A percentile compares a stretch with the other conserved stretches of the same genome.
These are phyloP conservation scores for Bedellia somnulentella DNA, from an alignment of 2,888 invertebrate species.

Conservation along the genomic window DNA sequence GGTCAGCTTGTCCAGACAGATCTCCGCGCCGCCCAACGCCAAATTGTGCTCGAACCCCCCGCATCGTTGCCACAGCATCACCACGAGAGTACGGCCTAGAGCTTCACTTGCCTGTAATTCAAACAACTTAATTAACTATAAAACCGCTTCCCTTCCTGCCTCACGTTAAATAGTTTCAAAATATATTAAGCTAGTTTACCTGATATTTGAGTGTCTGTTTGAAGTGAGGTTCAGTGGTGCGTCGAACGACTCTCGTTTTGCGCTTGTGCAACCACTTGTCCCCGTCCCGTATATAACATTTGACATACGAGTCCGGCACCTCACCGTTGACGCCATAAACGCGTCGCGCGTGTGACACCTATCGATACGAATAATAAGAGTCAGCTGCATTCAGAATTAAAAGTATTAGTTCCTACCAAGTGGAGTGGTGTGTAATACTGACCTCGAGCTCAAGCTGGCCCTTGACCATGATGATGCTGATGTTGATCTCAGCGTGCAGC, in stretches of 20 bases:
- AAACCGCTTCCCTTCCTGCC: too few relatives aligned
- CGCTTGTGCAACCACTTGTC: constrained; percentile 89
- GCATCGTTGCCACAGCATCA: constrained; percentile 92
- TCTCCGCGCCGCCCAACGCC: constrained; percentile 81
- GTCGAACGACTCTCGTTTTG: constrained; percentile 83
- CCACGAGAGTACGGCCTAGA: constrained; percentile 78
- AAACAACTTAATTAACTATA: too few relatives aligned
- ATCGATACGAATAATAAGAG: background rate
- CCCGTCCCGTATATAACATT: constrained; percentile 88
- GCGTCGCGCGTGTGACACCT: constrained; percentile 50
- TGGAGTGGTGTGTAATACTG: constrained; percentile 7
- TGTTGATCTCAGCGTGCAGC: constrained; percentile 79
- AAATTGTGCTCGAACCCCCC: constrained; percentile 85
- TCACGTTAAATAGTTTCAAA: too few relatives aligned
- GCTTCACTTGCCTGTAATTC: constrained; percentile 73
- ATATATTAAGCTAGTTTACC: too few relatives aligned
- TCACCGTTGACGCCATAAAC: constrained; percentile 67
- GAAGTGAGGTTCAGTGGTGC: constrained; percentile 82
- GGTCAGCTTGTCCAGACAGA: constrained; percentile 79
- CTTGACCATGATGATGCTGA: constrained; percentile 88
- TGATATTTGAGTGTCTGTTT: constrained; percentile 87
- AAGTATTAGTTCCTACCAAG: background rate
- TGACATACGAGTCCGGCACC: constrained; percentile 88
- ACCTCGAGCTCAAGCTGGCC: constrained; percentile 89
- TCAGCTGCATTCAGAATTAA: background rate